Evolutionary conservation across 1,140 invertebrate genomes (phyloP).

Genomic region (Leguminivora glycinivorella): DNA sequence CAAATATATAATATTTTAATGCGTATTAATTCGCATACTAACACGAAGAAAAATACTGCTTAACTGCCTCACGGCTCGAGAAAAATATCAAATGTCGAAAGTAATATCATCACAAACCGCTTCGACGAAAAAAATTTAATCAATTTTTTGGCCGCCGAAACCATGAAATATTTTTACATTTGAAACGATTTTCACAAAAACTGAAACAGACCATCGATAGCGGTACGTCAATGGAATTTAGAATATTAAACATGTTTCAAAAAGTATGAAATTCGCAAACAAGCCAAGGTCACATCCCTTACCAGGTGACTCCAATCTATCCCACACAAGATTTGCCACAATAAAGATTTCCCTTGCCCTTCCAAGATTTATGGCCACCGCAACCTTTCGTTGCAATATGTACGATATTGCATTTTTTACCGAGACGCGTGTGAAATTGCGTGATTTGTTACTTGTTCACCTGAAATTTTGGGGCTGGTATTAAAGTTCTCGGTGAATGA

Average conservation of each 20-base stretch:
- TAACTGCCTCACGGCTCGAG: too few species aligned
- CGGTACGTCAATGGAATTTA: too few species aligned
- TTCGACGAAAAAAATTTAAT: too few species aligned
- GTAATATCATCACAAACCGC: too few species aligned
- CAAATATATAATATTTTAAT: too few species aligned
- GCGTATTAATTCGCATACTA: too few species aligned
- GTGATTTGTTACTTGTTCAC: conserved; percentile 11
- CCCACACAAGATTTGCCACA: neutral
- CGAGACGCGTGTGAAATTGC: conserved; percentile 10
- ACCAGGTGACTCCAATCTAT: conserved; percentile 9
- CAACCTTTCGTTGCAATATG: conserved; percentile 23
- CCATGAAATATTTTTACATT: too few species aligned
- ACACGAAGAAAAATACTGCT: too few species aligned
- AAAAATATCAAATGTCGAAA: too few species aligned
- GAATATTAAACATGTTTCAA: neutral
- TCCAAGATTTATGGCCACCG: conserved; percentile 17
- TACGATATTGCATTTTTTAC: conserved; percentile 25
- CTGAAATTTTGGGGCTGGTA: conserved; percentile 6
- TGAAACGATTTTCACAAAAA: too few species aligned
- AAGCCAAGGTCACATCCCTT: neutral
- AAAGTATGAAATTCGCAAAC: neutral
- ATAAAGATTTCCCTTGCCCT: conserved; percentile 26
- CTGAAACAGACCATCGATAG: too few species aligned
- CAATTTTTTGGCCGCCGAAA: too few species aligned
- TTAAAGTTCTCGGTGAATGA: neutral